These are phyloP conservation scores for Lampropteryx suffumata DNA, from an alignment of 2,888 invertebrate genomes.

Conservation along the genomic window DNA sequence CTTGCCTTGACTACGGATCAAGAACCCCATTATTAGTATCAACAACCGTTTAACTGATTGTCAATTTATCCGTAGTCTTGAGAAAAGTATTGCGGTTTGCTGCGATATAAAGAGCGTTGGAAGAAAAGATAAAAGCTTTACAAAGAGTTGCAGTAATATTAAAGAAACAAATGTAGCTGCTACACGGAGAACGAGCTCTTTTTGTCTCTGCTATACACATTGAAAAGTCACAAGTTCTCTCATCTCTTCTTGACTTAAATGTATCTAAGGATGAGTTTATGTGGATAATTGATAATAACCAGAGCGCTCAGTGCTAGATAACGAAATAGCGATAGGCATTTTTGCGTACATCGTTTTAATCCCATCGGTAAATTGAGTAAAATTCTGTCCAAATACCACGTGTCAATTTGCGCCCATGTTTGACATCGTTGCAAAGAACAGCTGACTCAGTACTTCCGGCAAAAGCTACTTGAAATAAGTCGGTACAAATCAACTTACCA, in stretches of 20 bases:
- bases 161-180: constrained; percentile 3
- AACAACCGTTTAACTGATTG: constrained; percentile 8
- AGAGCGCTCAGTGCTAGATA: no score
- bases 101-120: constrained; percentile 8
- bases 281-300: no score
- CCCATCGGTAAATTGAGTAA: constrained; percentile 4
- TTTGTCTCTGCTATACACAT: no score
- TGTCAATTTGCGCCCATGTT: constrained; percentile 12
- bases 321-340: not conserved
- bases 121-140: constrained; percentile 2
- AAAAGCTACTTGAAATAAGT: no score
- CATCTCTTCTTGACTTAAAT: no score
- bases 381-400: constrained; percentile 2
- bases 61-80: constrained; percentile 14
- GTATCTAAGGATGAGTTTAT: no score
- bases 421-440: not conserved
- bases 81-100: constrained; percentile 9
- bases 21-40: no score
- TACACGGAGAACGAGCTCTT: not conserved
- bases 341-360: constrained; percentile 14
- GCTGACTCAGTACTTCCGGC: not conserved
- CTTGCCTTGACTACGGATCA: no score
- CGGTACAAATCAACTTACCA: no score
- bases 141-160: constrained; percentile 11
- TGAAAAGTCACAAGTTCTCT: no score